Evolutionary conservation across 1,140 invertebrate species (phyloP).

Genomic region (Nylanderia fulva): DNA sequence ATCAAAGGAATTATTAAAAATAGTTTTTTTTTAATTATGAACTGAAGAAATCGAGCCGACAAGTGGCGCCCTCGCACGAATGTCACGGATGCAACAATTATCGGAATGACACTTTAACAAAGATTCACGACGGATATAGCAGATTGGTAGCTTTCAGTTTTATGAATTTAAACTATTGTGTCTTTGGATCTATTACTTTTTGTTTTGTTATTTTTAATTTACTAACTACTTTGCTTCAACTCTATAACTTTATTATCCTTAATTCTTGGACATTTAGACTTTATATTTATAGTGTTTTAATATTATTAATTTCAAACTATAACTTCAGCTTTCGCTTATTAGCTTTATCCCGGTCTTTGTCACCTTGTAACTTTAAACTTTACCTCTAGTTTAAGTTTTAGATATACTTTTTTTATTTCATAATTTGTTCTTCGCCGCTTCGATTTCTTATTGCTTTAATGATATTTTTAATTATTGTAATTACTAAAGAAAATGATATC

Average conservation of each 20-base stretch:
- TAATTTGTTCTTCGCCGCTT: not conserved
- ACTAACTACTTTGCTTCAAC: not conserved
- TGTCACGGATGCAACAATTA: constrained; percentile 20
- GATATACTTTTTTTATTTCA: not conserved
- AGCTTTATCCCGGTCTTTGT: not conserved
- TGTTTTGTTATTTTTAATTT: not conserved
- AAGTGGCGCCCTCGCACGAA: constrained; percentile 81
- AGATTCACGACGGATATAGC: not conserved
- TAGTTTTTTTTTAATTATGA: too few relatives aligned
- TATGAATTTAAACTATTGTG: not conserved
- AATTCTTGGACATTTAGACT: not conserved
- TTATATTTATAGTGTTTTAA: too few relatives aligned
- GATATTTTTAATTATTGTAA: not conserved
- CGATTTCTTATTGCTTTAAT: not conserved
- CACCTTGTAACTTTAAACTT: not conserved
- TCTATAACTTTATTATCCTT: constrained; percentile 8
- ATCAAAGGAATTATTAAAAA: not conserved
- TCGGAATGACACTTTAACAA: not conserved
- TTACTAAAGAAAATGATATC: not conserved
- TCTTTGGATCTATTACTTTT: constrained; percentile 6
- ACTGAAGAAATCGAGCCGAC: constrained; percentile 74
- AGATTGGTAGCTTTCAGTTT: not conserved
- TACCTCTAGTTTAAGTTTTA: not conserved
- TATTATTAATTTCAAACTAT: not conserved
- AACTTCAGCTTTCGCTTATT: not conserved